Base-by-base conservation (phyloP, 2,888 invertebrate genomes). In the Holacanthella duospinosa region DNA sequence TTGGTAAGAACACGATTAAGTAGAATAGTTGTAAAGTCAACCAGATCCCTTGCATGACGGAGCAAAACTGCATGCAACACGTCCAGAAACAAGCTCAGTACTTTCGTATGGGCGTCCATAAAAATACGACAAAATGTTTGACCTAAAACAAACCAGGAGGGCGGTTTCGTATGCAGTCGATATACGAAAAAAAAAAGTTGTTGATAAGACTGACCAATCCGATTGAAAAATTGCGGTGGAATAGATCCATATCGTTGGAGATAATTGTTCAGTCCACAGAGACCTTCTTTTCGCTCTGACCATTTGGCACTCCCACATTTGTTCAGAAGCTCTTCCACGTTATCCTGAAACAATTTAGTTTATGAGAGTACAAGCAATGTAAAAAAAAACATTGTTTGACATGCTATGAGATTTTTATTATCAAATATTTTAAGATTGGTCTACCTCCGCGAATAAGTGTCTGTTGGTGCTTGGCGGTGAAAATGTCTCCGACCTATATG, bases 271-370 rank as follows among this genome's bases (percentile, higher is more conserved):
- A 93, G 77, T 65, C 87, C 87, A 1, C 87, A 82, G 19, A 97
- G 83, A 21, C 96, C 97, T 74, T 97, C 96, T 77, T 95, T 94
- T 63, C 96, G 80, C 76, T 97, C 96, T 43, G 89, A 87, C 93
- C 95, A 94, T 75, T 91, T 89, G 28, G 89, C 88, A 75, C 89
- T 89, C 61, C 89, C 88, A 77, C 94, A 89, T 72, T 88, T 84
- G 44, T 86, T 85, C 68, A 95, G 87, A n/a, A 72, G 61, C 75
- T 95, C 93, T 74, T 89, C 88, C 70, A 84, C 84, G 71, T 90
- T 87, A 75, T 89, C 88, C 83, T 93, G 77, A 27, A 36, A n/a
- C n/a, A n/a, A n/a, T n/a, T n/a, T n/a, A n/a, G n/a, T n/a, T n/a
- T n/a, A n/a, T n/a, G n/a, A n/a, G n/a, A n/a, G n/a, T n/a, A n/a